Evolutionary conservation across 1,140 invertebrate genomes (phyloP), one percentile per base, ranked within the genome.

Genomic region (Papilio polyxenes): DNA sequence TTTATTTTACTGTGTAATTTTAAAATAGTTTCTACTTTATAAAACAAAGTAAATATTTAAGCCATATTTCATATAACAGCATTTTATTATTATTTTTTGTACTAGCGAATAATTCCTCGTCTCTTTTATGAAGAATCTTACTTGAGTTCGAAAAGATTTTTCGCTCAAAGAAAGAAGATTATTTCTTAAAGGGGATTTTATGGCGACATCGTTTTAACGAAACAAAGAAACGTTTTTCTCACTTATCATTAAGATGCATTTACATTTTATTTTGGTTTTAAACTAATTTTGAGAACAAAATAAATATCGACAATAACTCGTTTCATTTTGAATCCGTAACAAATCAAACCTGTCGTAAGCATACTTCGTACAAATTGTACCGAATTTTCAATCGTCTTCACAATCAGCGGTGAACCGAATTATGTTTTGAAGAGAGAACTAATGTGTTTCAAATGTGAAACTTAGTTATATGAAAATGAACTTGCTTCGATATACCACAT

Each of bases 181-280:
- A 59, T 59, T 59, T n/a, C 17, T 59, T 59, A 59, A 59, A 59
- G 4, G 56, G 56, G 17, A 20, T 59, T 20, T 59, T 59, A 59
- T 59, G 56, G 56, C 56, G n/a, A n/a, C 56, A 8, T 20, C 17
- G 56, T 59, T 59, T 59, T 59, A 59, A 9, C 17, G 2, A 59
- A 59, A 59, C 56, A 59, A 59, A 59, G 56, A 59, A 59, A 59
- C 56, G 17, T 17, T 59, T 59, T 59, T 59, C 56, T 17, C n/a
- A 9, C n/a, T 59, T 59, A 20, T 59, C 56, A 59, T 59, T 59
- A 59, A 20, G n/a, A 59, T 59, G 56, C 56, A 59, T 59, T 59
- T 7, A n/a, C 17, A 20, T 59, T 53, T 59, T 20, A 59, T 9
- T 56, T 1, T 15, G 53, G 17, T 56, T 56, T 59, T 20, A 59